phyloP scores from a whole-genome alignment of 2,113 vertebrate genomes.

The Geococcyx californianus region DNA sequence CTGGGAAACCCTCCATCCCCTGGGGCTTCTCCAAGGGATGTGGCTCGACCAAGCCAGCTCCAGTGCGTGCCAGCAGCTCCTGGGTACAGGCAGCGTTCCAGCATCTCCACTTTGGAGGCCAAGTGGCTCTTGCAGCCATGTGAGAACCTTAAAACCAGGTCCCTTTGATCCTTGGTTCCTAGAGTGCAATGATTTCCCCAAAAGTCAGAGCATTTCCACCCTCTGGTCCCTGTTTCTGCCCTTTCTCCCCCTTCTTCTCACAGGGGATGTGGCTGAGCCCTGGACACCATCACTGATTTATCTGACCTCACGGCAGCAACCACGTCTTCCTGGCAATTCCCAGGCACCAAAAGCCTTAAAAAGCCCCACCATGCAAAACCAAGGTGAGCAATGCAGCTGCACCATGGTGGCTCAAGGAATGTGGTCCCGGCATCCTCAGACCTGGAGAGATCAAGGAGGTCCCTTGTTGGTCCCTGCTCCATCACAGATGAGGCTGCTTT shows the following conservation, averaged over 20 bases:
- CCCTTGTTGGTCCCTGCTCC: accelerated
- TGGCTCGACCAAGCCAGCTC: no score
- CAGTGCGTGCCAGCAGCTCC: no score
- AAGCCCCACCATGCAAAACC: neutral
- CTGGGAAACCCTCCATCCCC: no score
- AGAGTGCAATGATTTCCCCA: neutral
- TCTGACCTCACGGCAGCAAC: accelerated
- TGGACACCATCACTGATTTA: accelerated
- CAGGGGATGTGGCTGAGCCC: neutral
- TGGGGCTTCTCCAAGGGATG: no score
- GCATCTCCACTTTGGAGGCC: no score
- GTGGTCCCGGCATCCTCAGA: accelerated
- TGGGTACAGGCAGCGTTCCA: no score
- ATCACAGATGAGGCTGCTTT: neutral
- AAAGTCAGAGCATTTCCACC: accelerated
- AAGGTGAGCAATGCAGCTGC: neutral
- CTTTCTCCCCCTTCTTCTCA: neutral
- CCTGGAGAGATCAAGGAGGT: accelerated
- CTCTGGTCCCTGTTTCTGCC: neutral
- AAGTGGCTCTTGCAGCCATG: no score
- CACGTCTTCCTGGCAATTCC: accelerated
- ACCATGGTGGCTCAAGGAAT: accelerated
- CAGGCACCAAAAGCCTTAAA: accelerated
- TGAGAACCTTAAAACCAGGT: no score
- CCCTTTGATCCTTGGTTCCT: neutral